Percentiles rank a stretch among this genome's conserved stretches.
phyloP scores from a whole-genome alignment of 2,797 vertebrate genomes.

The Toxotes lorentzi region DNA sequence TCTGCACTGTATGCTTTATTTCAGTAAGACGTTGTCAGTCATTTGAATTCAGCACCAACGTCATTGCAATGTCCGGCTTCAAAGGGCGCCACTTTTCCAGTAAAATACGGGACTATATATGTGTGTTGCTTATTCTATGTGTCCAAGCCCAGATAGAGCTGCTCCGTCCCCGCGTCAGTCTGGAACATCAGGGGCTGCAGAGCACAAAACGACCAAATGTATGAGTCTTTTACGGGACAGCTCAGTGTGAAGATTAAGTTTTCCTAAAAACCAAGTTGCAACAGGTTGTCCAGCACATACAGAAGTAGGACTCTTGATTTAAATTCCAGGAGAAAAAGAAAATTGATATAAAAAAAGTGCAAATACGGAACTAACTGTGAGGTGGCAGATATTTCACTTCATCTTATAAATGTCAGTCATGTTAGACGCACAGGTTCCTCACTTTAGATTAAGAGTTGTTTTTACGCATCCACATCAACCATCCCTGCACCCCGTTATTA shows the following conservation, averaged over 20 bases:
- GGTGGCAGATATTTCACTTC: background rate
- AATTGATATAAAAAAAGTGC: background rate
- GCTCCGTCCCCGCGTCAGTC: background rate
- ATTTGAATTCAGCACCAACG: slow-evolving; percentile 78
- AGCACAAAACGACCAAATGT: background rate
- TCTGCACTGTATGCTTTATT: slow-evolving; percentile 82
- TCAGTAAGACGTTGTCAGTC: slow-evolving; percentile 83
- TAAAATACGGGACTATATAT: slow-evolving; percentile 51
- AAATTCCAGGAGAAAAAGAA: background rate
- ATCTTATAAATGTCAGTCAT: background rate
- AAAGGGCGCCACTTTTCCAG: slow-evolving; percentile 65
- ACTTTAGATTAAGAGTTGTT: background rate
- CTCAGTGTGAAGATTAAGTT: slow-evolving; percentile 2
- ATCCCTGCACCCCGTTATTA: background rate
- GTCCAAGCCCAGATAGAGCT: slow-evolving; percentile 16
- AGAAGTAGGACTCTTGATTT: background rate
- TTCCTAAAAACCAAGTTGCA: background rate
- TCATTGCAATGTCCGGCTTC: slow-evolving; percentile 81
- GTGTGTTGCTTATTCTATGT: slow-evolving; percentile 32
- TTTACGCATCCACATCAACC: background rate
- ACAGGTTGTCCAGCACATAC: background rate
- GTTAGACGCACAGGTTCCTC: background rate
- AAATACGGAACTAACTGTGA: background rate
- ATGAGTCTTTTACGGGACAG: background rate
- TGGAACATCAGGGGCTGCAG: slow-evolving; percentile 21